phyloP scores from a whole-genome alignment of 2,888 invertebrate species.

The Nephrocerus scutellatus region DNA sequence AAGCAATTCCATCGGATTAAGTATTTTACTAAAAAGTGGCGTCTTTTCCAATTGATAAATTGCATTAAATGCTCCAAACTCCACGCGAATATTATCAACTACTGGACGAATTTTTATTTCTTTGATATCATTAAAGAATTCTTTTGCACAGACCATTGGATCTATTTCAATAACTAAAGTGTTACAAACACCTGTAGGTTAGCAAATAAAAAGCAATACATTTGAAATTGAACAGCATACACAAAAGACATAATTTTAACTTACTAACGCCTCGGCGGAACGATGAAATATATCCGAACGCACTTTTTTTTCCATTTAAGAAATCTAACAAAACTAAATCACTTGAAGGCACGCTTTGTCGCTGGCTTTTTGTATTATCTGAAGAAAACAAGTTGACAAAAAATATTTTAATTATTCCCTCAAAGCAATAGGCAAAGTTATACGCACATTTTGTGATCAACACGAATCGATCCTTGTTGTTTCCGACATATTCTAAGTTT shows the following conservation, averaged over 20 bases:
- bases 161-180: conserved; percentile 31
- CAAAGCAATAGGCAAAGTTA: neutral
- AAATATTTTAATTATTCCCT: conserved; percentile 10
- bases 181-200: no score
- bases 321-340: conserved; percentile 29
- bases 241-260: conserved; percentile 1
- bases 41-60: conserved; percentile 56
- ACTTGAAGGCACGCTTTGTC: conserved; percentile 13
- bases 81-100: conserved; percentile 41
- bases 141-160: conserved; percentile 18
- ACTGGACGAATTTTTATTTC: conserved; percentile 31
- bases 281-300: conserved; percentile 28
- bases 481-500: conserved; percentile 20
- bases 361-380: no score
- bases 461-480: conserved; percentile 24
- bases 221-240: neutral
- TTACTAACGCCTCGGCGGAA: conserved; percentile 25
- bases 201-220: neutral
- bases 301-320: conserved; percentile 14
- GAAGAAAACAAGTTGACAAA: neutral
- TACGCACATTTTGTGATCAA: conserved; percentile 32
- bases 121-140: conserved; percentile 20
- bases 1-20: conserved; percentile 49
- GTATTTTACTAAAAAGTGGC: conserved; percentile 53
- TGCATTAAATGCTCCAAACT: conserved; percentile 56